Percentiles rank a stretch among this genome's conserved stretches.
These are phyloP conservation scores for Bombus affinis DNA, from an alignment of 1,140 invertebrate species.

Conservation along the genomic window DNA sequence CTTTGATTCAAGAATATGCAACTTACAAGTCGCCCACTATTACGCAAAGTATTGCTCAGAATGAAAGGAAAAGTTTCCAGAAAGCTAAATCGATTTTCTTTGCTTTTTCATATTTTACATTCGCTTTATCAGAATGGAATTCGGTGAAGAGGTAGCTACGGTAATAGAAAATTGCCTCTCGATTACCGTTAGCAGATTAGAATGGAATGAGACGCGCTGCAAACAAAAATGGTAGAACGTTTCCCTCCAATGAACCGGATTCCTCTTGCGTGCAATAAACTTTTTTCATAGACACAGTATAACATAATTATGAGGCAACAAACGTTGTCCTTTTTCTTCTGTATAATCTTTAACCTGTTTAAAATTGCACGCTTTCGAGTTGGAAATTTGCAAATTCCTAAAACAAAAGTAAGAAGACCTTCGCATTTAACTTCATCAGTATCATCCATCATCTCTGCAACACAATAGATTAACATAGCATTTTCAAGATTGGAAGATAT, in stretches of 20 bases:
- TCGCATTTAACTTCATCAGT: background rate
- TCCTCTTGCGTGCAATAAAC: too few relatives aligned
- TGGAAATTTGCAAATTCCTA: too few relatives aligned
- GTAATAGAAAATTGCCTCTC: background rate
- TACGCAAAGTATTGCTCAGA: too few relatives aligned
- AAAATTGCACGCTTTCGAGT: background rate
- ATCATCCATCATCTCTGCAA: too few relatives aligned
- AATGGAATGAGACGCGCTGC: background rate
- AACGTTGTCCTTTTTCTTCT: background rate
- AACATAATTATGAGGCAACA: background rate
- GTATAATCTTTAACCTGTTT: background rate
- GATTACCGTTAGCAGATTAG: conserved; percentile 38
- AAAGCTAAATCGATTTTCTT: background rate
- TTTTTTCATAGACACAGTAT: background rate
- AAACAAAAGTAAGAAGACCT: too few relatives aligned
- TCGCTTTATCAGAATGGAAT: background rate
- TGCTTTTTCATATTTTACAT: background rate
- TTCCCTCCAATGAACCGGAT: background rate
- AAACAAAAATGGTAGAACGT: background rate
- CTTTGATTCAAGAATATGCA: background rate
- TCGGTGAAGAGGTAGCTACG: background rate
- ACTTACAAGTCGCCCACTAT: too few relatives aligned
- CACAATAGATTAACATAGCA: too few relatives aligned
- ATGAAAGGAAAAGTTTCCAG: background rate
- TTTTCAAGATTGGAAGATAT: background rate